These are phyloP conservation scores for Fregata magnificens DNA, from an alignment of 2,113 vertebrate genomes.

Conservation along the genomic window DNA sequence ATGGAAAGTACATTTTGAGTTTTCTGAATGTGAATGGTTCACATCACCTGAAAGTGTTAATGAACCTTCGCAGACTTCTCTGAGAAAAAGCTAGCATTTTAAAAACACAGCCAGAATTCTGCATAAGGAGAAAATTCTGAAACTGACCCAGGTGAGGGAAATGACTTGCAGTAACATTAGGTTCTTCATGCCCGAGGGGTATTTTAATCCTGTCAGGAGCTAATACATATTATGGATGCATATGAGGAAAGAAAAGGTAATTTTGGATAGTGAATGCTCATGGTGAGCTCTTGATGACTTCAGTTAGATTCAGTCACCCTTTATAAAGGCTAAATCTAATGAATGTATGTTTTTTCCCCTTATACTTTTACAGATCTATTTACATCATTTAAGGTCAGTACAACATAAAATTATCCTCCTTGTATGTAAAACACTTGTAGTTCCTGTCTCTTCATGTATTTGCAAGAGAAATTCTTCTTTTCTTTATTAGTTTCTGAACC, in stretches of 20 bases:
- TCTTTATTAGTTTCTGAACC: not conserved
- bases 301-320: not conserved
- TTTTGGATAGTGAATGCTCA: not conserved
- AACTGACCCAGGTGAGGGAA: not conserved
- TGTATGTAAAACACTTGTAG: not conserved
- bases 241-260: not conserved
- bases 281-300: not conserved
- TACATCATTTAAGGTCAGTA: not conserved
- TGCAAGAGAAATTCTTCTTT: not conserved
- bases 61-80: not conserved
- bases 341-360: not conserved
- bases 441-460: not conserved
- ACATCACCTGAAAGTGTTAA: not conserved
- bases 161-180: not conserved
- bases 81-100: not conserved
- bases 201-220: not conserved
- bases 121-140: not conserved
- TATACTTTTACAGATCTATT: not conserved
- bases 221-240: not conserved
- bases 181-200: not conserved
- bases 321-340: not conserved
- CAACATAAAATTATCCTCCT: not conserved
- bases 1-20: not conserved
- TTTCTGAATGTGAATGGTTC: not conserved
- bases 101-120: not conserved